Percentiles rank a stretch among this genome's conserved stretches.
phyloP scores from a whole-genome alignment of 2,888 invertebrate species.

The Dynastes grantii region DNA sequence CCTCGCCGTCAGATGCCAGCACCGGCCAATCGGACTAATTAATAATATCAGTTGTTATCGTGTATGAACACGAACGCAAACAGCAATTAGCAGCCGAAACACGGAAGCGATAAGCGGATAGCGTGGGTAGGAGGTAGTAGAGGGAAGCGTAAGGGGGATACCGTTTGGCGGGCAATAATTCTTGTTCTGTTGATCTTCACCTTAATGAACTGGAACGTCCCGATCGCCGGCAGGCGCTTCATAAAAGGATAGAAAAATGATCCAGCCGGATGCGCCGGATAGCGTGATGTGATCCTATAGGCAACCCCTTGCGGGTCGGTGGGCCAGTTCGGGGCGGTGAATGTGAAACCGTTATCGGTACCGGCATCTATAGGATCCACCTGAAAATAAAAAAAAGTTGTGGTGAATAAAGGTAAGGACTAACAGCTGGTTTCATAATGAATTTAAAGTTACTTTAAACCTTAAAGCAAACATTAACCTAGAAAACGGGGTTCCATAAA shows the following conservation, averaged over 20 bases:
- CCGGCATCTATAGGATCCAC: conserved; percentile 94
- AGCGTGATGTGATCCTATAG: conserved; percentile 89
- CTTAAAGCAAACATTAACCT: conserved; percentile 15
- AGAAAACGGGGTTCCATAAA: conserved; percentile 8
- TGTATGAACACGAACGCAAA: conserved; percentile 17
- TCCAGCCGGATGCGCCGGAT: conserved; percentile 93
- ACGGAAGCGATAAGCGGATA: conserved; percentile 2
- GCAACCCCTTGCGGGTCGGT: conserved; percentile 92
- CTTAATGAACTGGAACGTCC: conserved; percentile 93
- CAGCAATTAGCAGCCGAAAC: conserved; percentile 23
- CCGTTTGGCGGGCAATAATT: conserved; percentile 12
- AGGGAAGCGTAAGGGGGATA: not conserved
- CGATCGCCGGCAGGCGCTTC: conserved; percentile 90
- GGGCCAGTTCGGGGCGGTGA: conserved; percentile 97
- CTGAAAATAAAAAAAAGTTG: conserved; percentile 69
- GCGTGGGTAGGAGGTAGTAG: not conserved
- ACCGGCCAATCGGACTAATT: conserved; percentile 17
- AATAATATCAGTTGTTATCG: conserved; percentile 37
- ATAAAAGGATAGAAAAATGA: conserved; percentile 95
- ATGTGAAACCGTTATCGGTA: conserved; percentile 95
- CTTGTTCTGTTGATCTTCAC: conserved; percentile 69
- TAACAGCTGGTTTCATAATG: conserved; percentile 19
- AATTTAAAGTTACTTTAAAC: conserved; percentile 15
- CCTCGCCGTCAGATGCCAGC: not conserved
- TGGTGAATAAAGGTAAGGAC: no score